Evolutionary conservation across 2,113 vertebrate genomes (phyloP), one percentile per base, ranked within the genome.

Genomic region (Ameiurus melas): DNA sequence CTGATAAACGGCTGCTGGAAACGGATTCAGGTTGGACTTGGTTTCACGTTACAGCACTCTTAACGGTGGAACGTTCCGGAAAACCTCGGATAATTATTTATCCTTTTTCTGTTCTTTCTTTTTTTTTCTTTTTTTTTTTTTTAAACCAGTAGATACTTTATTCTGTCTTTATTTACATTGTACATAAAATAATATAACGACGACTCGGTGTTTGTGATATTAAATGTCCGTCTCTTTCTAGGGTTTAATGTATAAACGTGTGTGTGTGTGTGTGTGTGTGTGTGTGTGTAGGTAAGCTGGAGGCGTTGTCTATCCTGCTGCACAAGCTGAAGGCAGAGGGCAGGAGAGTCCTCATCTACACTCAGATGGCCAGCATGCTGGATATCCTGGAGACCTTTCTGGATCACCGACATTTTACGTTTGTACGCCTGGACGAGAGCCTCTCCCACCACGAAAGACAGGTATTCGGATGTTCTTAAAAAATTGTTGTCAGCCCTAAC

Each of bases 391-490:
- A 96, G 87, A 91, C 86, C 20, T 97, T 98, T 91, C 92, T 98
- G 25, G 96, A 97, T 91, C 95, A 96, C 93, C 97, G 96, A 89
- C 96, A 96, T 79, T 96, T 99, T 82, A 97, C 96, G 0, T 99
- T 98, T 12, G 92, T 99, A 57, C 95, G 98, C 10, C 96, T 99
- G 47, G 98, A 99, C 85, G 98, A 99, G 87, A 97, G 96, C n/a
- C 95, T 97, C 68, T 96, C 95, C 89, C 93, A 93, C 2, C 96
- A 97, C 0, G 96, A 98, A 51, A 95, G 97, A 79, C 97, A 97
- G 97, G 98, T 99, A 84, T 88, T 83, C 20, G 33, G 30, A 39
- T 14, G 10, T 36, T 36, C 1, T 36, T 36, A 2, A 36, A 36
- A 36, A 1, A 2, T 36, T 2, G 36, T 36, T 36, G 36, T 2